A percentile compares a stretch with the other conserved stretches of the same genome.
Conservation (phyloP, 2,797 vertebrate genomes). For the Spinus pinus region DNA sequence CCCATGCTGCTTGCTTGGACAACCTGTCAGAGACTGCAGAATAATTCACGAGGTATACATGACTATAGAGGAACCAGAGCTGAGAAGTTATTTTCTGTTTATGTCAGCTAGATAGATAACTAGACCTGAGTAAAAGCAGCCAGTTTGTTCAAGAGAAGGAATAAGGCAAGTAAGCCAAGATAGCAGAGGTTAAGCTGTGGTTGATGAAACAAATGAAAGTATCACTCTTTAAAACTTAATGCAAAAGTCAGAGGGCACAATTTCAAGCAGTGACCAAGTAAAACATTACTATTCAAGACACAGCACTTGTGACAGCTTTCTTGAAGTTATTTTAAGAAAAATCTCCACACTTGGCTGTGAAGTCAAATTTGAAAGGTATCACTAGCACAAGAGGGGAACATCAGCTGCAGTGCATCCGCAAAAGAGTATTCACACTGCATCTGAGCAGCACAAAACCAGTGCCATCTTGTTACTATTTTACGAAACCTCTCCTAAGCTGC, state of each 20-base stretch:
- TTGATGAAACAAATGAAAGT: neutral
- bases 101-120: neutral
- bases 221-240: neutral
- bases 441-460: neutral
- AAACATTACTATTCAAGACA: neutral
- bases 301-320: neutral
- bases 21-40: neutral
- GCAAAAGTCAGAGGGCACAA: neutral
- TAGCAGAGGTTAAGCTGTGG: neutral
- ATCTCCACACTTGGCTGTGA: neutral
- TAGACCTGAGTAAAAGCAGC: neutral
- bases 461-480: neutral
- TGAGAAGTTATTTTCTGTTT: neutral
- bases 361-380: neutral
- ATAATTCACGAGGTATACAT: accelerated
- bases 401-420: neutral
- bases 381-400: neutral
- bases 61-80: neutral
- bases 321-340: neutral
- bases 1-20: neutral
- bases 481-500: neutral
- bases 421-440: neutral
- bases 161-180: neutral
- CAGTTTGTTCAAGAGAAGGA: neutral
- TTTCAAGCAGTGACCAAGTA: neutral